Evolutionary conservation across 35 echinoderm and acorn worm genomes (phyloP), one percentile per base, ranked within the genome.

Genomic region (Ptychodera flava): DNA sequence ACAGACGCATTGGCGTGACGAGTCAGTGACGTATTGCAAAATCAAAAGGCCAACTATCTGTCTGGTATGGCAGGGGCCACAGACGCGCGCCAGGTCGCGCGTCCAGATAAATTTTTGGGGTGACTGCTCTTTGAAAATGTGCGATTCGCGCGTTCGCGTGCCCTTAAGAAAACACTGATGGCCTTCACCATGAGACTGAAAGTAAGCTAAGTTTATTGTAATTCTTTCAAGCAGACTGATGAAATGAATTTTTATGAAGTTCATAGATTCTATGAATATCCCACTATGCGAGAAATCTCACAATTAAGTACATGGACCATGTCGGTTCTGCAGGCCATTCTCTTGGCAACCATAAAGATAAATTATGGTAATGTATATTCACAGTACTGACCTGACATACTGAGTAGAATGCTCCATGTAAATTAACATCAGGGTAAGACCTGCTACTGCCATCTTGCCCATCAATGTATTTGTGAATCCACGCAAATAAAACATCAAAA

Each of bases 401-500:
- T 1, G 95, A 92, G 79, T 94, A 97, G 82, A 97, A 97, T 0
- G 95, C 89, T 81, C 92, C 87, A 85, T 97, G 95, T 1, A 93
- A 35, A 84, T 38, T 53, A 30, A 93, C 79, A n/a, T 91, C 89
- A 77, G 82, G 84, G 28, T 79, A 88, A 33, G 87, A 80, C 31
- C 87, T 86, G 34, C 78, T 80, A 64, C 88, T 89, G 31, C 81
- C 38, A 75, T 97, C 95, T 77, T 97, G 95, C 31, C 93, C 92
- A 77, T 97, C 87, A 37, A 97, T 94, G 87, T 97, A 97, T 30
- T 82, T 84, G 31, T 97, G 89, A 15, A 97, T 77, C 95, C 95
- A 97, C 16, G 83, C 80, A 0, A 80, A 80, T 81, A 97, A 87
- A 36, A 97, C 89, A 77, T 97, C 95, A 28, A 97, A 82, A 53